Base-by-base conservation (phyloP, 2,888 invertebrate genomes). In the Dicyrtoma fusca region DNA sequence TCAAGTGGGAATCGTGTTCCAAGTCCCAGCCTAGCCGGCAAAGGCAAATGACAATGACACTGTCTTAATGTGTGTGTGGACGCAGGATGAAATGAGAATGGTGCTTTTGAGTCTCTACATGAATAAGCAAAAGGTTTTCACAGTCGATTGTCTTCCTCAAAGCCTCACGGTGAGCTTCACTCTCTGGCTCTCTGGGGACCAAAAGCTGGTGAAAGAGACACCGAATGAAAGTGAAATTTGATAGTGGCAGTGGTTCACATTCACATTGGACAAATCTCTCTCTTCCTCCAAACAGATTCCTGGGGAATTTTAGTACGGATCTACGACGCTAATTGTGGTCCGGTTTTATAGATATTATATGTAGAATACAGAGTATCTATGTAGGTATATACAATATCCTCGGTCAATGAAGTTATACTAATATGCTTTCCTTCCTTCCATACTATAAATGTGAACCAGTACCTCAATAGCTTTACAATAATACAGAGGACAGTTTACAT, bases 201-300 rank as follows among this genome's bases (percentile, higher is more conserved):
- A 21, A 42, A n/a, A 34, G 17, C 44, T 5, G 42, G 44, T 61
- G 61, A 61, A 61, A 61, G 61, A 61, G 61, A 61, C 61, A 61
- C 61, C 61, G 61, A 61, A 44, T 42, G 17, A 61, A 61, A 61
- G 61, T 61, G 61, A 61, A 61, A 61, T 61, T 61, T 42, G 61
- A 61, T 61, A 17, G 34, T 34, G 3, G 34, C 34, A 5, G 3
- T 34, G 34, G 34, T 34, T 34, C 34, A 34, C 34, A 34, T 34
- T 34, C 34, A 34, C 34, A 34, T 34, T 34, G 4, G 3, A 34
- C 34, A 34, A 34, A 34, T 34, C 34, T 34, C 34, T n/a, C n/a
- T n/a, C n/a, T n/a, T n/a, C n/a, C n/a, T n/a, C n/a, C n/a, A n/a
- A n/a, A n/a, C 34, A 34, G 34, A 34, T 34, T 34, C 34, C 8